phyloP scores from a whole-genome alignment of 2,797 vertebrate genomes.

The Megaceryle alcyon region DNA sequence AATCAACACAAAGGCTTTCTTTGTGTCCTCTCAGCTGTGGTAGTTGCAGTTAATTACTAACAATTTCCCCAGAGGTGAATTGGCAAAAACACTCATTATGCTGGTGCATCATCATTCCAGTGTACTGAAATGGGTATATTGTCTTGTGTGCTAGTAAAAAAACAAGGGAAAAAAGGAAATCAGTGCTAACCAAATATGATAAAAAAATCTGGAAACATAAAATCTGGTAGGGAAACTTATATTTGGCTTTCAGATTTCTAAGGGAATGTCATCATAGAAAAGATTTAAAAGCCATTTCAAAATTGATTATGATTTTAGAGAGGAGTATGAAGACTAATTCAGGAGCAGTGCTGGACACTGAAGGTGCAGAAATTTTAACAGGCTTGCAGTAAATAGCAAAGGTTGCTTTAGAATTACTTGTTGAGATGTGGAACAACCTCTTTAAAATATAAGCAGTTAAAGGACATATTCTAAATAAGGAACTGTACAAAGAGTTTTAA shows the following conservation, averaged over 20 bases:
- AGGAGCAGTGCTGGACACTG: accelerated
- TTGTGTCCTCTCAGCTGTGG: constrained; percentile 11
- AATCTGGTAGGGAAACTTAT: neutral
- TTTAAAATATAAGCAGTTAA: neutral
- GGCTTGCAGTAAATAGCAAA: neutral
- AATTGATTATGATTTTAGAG: neutral
- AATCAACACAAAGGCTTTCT: neutral
- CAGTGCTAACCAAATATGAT: neutral
- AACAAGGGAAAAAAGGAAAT: neutral
- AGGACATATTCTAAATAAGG: neutral
- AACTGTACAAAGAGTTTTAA: neutral
- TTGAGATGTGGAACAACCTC: neutral
- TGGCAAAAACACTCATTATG: neutral
- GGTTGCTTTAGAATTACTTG: neutral
- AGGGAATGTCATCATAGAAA: neutral
- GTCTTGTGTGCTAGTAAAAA: neutral
- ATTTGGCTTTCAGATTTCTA: neutral
- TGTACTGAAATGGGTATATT: neutral
- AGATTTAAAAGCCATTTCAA: neutral
- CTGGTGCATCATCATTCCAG: neutral
- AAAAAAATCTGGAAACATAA: neutral
- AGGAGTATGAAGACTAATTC: neutral
- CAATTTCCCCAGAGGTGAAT: neutral
- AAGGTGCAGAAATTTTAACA: neutral
- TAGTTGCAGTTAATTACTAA: constrained; percentile 13